phyloP scores from a whole-genome alignment of 2,113 vertebrate species.

The Cyanoliseus patagonus region DNA sequence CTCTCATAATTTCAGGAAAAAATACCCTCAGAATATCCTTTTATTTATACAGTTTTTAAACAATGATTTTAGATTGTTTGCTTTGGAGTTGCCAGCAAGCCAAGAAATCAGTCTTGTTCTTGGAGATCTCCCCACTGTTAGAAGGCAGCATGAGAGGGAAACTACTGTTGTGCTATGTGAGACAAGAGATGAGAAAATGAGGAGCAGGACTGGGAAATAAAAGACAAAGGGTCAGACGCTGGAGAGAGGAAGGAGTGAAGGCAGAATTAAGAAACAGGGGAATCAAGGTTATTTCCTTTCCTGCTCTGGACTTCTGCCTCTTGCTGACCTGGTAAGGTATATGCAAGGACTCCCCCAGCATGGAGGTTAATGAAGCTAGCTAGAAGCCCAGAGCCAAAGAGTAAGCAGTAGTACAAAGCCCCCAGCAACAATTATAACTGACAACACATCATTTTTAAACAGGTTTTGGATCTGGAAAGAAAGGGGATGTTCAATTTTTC shows the following conservation, averaged over 20 bases:
- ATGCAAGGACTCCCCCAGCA: not conserved
- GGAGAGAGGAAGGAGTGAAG: not conserved
- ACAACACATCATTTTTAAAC: not conserved
- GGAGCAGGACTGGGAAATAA: not conserved
- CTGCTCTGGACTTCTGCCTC: not conserved
- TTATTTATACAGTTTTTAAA: constrained; percentile 27
- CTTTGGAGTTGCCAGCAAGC: constrained; percentile 2
- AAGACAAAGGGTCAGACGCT: not conserved
- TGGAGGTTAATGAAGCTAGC: not conserved
- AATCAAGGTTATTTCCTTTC: not conserved
- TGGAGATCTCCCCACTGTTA: not conserved
- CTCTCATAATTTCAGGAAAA: constrained; percentile 1
- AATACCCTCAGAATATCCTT: not conserved
- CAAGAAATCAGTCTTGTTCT: not conserved
- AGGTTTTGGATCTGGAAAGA: not conserved
- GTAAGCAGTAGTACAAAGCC: not conserved
- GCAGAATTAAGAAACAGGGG: not conserved
- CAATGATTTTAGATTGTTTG: constrained; percentile 7
- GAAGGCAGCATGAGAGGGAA: not conserved
- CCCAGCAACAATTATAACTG: not conserved
- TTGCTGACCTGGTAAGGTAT: not conserved
- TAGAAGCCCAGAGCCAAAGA: not conserved
- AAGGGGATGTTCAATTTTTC: not conserved
- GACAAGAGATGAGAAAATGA: not conserved
- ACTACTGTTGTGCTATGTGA: not conserved